Percentiles rank a stretch among this genome's conserved stretches.
phyloP scores from a whole-genome alignment of 2,888 invertebrate genomes.

The Rhorus exstirpatorius region DNA sequence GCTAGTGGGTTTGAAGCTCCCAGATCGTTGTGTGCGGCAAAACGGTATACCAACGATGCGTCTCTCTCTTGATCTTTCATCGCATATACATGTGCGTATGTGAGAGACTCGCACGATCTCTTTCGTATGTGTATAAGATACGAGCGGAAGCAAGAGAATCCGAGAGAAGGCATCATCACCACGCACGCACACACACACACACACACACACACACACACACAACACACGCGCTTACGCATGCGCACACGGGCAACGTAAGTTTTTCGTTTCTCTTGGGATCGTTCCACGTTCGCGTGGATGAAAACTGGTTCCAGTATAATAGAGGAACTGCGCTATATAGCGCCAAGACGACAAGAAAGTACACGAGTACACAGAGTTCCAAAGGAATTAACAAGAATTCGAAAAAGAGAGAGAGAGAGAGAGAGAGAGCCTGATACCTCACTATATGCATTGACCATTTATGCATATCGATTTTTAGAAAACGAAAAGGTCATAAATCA shows the following conservation, averaged over 20 bases:
- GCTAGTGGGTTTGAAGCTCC: conserved; percentile 36
- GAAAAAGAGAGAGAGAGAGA: conserved; percentile 12
- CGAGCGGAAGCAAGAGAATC: conserved; percentile 51
- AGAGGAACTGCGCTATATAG: conserved; percentile 81
- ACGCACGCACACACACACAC: conserved; percentile 7
- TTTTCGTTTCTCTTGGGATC: conserved; percentile 61
- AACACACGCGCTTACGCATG: background rate
- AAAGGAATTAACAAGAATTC: conserved; percentile 37
- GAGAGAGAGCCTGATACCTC: conserved; percentile 22
- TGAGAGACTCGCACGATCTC: conserved; percentile 42
- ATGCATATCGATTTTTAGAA: background rate
- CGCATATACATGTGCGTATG: background rate
- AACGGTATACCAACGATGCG: conserved; percentile 65
- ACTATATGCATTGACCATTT: background rate
- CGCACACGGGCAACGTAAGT: conserved; percentile 23
- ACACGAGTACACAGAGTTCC: conserved; percentile 30
- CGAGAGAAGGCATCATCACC: conserved; percentile 39
- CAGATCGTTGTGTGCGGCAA: conserved; percentile 56
- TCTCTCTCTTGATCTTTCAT: conserved; percentile 52
- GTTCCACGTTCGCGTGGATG: conserved; percentile 76
- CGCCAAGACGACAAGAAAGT: conserved; percentile 53
- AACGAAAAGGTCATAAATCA: background rate
- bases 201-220: too few relatives aligned
- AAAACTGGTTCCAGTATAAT: conserved; percentile 85
- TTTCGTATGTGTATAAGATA: conserved; percentile 3